Evolutionary conservation across 2,888 invertebrate species (phyloP).

Genomic region (Oscheius sp.): DNA sequence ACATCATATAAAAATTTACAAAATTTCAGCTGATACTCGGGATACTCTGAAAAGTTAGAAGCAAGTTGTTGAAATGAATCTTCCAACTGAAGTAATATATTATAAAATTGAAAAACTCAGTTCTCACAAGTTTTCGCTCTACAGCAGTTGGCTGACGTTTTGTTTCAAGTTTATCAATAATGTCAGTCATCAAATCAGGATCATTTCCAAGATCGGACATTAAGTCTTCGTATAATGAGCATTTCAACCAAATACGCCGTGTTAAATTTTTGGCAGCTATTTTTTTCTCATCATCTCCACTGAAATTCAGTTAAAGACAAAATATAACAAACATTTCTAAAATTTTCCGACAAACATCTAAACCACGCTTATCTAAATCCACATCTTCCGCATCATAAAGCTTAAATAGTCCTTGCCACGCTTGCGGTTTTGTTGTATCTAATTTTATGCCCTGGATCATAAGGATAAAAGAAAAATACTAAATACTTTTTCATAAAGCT

Average conservation of each 20-base stretch:
- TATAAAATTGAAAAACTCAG: too few species aligned
- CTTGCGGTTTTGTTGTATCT: constrained; percentile 34
- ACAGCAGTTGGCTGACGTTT: background rate
- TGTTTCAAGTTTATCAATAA: background rate
- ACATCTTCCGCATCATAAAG: constrained; percentile 34
- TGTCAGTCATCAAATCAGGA: background rate
- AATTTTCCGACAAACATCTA: constrained; percentile 39
- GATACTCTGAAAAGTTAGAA: too few species aligned
- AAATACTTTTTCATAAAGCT: constrained; percentile 36
- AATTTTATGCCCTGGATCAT: constrained; percentile 36
- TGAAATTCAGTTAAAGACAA: background rate
- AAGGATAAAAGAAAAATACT: background rate
- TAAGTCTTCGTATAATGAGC: constrained; percentile 3
- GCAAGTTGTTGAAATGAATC: too few species aligned
- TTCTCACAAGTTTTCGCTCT: background rate
- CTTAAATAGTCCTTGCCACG: constrained; percentile 49
- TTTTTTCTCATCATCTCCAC: constrained; percentile 26
- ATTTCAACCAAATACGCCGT: constrained; percentile 5
- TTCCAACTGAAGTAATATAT: too few species aligned
- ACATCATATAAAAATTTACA: too few species aligned
- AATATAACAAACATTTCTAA: constrained; percentile 13
- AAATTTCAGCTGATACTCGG: too few species aligned
- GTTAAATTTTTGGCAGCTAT: background rate
- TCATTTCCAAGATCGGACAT: constrained; percentile 14
- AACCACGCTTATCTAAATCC: constrained; percentile 29